Evolutionary conservation across 2,888 invertebrate species (phyloP).

Genomic region (Kryphioiulus occultus): DNA sequence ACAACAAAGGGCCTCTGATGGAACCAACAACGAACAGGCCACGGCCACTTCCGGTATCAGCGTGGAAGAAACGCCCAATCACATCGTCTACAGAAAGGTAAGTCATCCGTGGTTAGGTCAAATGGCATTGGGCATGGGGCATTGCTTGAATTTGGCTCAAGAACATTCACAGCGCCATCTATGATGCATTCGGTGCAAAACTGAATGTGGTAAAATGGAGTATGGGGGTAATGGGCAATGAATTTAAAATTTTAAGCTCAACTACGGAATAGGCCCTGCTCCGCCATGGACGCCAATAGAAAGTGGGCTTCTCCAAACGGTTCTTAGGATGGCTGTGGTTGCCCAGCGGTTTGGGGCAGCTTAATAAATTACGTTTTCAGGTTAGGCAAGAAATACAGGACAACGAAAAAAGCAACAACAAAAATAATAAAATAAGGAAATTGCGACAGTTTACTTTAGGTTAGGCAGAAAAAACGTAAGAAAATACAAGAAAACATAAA

Average conservation of each 20-base stretch:
- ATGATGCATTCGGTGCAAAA: neutral
- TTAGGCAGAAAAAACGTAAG: too few relatives aligned
- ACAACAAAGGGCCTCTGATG: neutral
- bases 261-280: too few relatives aligned
- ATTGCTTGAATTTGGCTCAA: neutral
- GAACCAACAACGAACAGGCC: constrained; percentile 51
- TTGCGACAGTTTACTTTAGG: too few relatives aligned
- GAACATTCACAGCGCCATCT: neutral
- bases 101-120: neutral
- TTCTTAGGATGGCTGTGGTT: too few relatives aligned
- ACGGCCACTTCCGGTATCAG: constrained; percentile 49
- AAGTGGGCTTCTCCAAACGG: too few relatives aligned
- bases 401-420: too few relatives aligned
- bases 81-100: constrained; percentile 85
- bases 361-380: too few relatives aligned
- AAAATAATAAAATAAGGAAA: too few relatives aligned
- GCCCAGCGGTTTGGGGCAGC: too few relatives aligned
- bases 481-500: too few relatives aligned
- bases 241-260: neutral
- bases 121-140: neutral
- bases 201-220: neutral
- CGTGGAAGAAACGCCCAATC: constrained; percentile 76
- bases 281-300: too few relatives aligned
- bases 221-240: neutral
- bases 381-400: too few relatives aligned